These are phyloP conservation scores for Chionoecetes opilio DNA, from an alignment of 1,140 invertebrate species.

Conservation along the genomic window DNA sequence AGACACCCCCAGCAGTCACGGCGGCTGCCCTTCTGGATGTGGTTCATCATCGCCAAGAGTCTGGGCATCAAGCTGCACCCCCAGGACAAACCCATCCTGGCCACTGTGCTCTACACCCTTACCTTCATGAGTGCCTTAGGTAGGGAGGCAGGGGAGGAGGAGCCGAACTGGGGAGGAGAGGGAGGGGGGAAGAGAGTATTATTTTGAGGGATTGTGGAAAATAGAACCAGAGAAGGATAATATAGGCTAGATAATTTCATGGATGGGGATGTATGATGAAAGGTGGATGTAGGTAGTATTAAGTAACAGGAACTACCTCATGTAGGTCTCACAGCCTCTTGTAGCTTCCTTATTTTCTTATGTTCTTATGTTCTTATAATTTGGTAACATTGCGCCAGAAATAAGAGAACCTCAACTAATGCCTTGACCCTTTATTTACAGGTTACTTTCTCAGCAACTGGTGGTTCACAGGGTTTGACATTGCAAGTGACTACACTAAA, in stretches of 20 bases:
- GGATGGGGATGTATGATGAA: too few relatives aligned
- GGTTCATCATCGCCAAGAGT: constrained; percentile 77
- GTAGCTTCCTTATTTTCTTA: too few relatives aligned
- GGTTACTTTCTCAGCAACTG: constrained; percentile 60
- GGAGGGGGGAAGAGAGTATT: too few relatives aligned
- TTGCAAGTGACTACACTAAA: constrained; percentile 71
- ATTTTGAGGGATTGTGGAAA: too few relatives aligned
- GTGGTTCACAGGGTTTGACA: constrained; percentile 69
- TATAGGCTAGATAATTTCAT: too few relatives aligned
- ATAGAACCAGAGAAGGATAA: too few relatives aligned
- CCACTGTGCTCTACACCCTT: constrained; percentile 82
- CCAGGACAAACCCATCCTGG: constrained; percentile 81
- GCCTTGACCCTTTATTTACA: neutral
- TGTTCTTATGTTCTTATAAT: too few relatives aligned
- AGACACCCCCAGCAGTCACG: constrained; percentile 66
- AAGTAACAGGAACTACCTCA: too few relatives aligned
- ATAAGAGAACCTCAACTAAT: neutral
- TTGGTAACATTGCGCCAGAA: too few relatives aligned
- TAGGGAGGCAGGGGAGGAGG: neutral
- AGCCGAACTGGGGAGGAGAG: too few relatives aligned
- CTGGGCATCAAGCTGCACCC: constrained; percentile 75
- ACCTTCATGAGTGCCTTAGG: constrained; percentile 81
- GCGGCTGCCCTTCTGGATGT: constrained; percentile 73
- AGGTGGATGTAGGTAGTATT: too few relatives aligned
- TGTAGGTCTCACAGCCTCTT: too few relatives aligned